Conservation (phyloP, 1,140 invertebrate genomes). For the Acromyrmex heyeri region DNA sequence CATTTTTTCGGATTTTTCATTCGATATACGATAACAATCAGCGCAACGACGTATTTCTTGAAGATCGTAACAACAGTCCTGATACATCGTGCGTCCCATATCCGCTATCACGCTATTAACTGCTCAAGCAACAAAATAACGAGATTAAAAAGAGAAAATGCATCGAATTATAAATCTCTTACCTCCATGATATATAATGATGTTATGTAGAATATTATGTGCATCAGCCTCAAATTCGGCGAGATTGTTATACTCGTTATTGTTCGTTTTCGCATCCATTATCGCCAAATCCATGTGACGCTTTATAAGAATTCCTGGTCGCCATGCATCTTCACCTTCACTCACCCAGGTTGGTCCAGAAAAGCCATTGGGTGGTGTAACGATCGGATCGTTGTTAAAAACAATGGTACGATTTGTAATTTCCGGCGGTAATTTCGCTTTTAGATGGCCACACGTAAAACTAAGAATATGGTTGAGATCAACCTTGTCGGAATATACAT, state of each 20-base stretch:
- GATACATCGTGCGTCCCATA: slow-evolving; percentile 84
- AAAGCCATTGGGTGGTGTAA: slow-evolving; percentile 76
- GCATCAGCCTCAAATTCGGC: slow-evolving; percentile 84
- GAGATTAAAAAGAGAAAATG: neutral
- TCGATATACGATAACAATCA: slow-evolving; percentile 84
- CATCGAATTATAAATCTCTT: slow-evolving; percentile 24
- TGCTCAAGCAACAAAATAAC: slow-evolving; percentile 39
- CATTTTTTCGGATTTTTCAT: slow-evolving; percentile 84
- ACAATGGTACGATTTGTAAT: slow-evolving; percentile 84
- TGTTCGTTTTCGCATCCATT: slow-evolving; percentile 83
- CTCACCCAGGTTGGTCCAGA: slow-evolving; percentile 83
- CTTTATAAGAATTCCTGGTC: slow-evolving; percentile 82
- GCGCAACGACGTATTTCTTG: slow-evolving; percentile 83
- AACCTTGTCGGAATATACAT: slow-evolving; percentile 74
- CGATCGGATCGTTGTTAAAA: slow-evolving; percentile 76
- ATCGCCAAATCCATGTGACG: slow-evolving; percentile 84
- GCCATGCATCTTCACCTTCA: slow-evolving; percentile 84
- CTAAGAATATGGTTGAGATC: slow-evolving; percentile 83
- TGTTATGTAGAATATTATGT: slow-evolving; percentile 84
- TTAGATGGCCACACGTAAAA: slow-evolving; percentile 84
- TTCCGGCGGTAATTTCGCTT: slow-evolving; percentile 83
- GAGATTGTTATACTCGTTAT: slow-evolving; percentile 81
- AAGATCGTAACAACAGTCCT: slow-evolving; percentile 84
- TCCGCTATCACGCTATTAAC: slow-evolving; percentile 81
- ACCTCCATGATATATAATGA: slow-evolving; percentile 84